Conservation (phyloP, 2,113 vertebrate genomes). For the Istiophorus platypterus region DNA sequence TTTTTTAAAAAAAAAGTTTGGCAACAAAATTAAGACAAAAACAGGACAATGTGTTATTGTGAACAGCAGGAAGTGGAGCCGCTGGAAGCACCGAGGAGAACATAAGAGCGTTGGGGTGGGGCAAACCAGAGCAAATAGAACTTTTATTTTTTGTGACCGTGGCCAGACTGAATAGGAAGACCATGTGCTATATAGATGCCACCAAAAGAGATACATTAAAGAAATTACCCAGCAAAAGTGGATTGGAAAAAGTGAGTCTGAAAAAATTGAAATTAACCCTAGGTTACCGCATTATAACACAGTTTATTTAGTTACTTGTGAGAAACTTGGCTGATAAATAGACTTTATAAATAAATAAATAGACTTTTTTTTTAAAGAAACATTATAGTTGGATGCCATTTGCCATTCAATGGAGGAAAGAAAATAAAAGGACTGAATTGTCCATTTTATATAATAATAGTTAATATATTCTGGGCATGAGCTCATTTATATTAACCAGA, state of each 20-base stretch:
- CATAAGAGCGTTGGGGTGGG: neutral
- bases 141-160: neutral
- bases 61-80: conserved; percentile 30
- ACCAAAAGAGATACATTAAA: neutral
- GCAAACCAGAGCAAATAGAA: neutral
- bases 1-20: neutral
- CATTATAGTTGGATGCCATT: neutral
- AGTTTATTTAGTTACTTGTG: conserved; percentile 11
- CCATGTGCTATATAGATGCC: neutral
- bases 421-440: neutral
- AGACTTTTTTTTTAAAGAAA: neutral
- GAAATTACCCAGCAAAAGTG: neutral
- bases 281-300: neutral
- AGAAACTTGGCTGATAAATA: conserved; percentile 17
- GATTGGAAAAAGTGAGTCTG: neutral
- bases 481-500: conserved; percentile 13
- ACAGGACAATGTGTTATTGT: neutral
- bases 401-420: neutral
- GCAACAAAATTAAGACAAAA: neutral
- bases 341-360: no score
- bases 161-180: neutral
- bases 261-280: neutral
- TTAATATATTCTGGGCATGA: conserved; percentile 36
- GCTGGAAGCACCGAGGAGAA: neutral
- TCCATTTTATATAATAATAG: conserved; percentile 1